phyloP scores from a whole-genome alignment of 2,113 vertebrate species.

The Gadus chalcogrammus region DNA sequence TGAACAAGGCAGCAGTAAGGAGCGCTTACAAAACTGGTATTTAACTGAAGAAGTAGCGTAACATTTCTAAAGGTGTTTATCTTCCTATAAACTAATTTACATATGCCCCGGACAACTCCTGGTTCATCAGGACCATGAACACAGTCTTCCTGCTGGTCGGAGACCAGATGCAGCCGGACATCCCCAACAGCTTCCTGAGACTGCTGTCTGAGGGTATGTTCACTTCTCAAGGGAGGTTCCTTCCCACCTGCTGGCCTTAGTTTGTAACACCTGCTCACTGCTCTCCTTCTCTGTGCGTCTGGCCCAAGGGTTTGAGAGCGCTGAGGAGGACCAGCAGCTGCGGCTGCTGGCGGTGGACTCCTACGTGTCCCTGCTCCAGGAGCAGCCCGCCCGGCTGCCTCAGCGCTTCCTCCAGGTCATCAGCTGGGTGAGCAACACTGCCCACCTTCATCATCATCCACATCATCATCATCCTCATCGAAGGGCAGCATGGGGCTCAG shows the following conservation, averaged over 20 bases:
- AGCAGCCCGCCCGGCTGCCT: conserved; percentile 74
- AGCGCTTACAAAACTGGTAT: no score
- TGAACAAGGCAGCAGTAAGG: no score
- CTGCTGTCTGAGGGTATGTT: conserved; percentile 86
- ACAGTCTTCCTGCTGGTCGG: conserved; percentile 89
- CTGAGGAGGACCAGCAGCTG: conserved; percentile 80
- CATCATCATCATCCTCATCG: no score
- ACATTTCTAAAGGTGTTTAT: neutral
- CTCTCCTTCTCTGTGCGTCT: neutral
- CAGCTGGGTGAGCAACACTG: conserved; percentile 85
- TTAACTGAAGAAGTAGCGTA: no score
- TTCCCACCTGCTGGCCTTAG: neutral
- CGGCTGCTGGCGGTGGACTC: conserved; percentile 85
- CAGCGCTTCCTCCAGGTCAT: conserved; percentile 95
- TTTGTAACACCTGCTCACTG: neutral
- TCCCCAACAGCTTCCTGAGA: conserved; percentile 88
- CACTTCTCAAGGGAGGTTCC: neutral
- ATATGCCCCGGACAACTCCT: conserved; percentile 89
- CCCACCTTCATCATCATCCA: neutral
- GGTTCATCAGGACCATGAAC: conserved; percentile 97
- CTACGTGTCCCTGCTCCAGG: conserved; percentile 76
- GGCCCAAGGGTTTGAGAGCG: conserved; percentile 78
- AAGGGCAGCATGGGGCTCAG: no score
- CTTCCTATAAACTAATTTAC: conserved; percentile 78
- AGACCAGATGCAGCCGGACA: conserved; percentile 85